phyloP scores from a whole-genome alignment of 2,888 invertebrate species.

The Lycocerus yunnanus region DNA sequence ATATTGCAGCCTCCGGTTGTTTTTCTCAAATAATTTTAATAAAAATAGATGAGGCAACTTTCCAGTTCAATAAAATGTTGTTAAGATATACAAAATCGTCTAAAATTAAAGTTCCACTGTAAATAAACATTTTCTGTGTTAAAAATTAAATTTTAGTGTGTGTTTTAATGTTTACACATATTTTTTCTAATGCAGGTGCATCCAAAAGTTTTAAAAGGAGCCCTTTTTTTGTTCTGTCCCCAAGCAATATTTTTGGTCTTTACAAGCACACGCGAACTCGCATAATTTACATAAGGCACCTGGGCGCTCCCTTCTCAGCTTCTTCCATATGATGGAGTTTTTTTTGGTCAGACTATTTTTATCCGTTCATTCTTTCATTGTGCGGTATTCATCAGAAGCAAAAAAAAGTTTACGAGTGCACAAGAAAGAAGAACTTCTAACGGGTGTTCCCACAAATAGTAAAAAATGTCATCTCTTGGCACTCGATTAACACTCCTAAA shows the following conservation, averaged over 20 bases:
- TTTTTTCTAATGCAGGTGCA: background rate
- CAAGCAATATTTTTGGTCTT: background rate
- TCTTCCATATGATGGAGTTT: background rate
- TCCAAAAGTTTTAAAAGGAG: background rate
- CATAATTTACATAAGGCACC: background rate
- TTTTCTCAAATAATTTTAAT: background rate
- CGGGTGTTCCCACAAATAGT: background rate
- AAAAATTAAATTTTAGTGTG: background rate
- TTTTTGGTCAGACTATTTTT: background rate
- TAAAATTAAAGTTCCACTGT: background rate
- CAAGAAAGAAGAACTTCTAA: background rate
- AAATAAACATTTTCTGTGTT: background rate
- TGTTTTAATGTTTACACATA: background rate
- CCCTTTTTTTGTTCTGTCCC: background rate
- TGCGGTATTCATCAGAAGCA: background rate
- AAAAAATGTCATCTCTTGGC: background rate
- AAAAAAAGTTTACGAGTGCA: background rate
- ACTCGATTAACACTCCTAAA: background rate
- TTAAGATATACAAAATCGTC: background rate
- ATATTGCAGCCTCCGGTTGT: background rate
- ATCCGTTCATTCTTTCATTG: background rate
- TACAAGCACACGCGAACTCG: background rate
- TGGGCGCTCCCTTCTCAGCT: background rate
- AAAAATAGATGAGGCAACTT: background rate
- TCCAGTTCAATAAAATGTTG: background rate